These are phyloP conservation scores for Limenitis arthemis DNA, from an alignment of 2,888 invertebrate species.

Conservation along the genomic window DNA sequence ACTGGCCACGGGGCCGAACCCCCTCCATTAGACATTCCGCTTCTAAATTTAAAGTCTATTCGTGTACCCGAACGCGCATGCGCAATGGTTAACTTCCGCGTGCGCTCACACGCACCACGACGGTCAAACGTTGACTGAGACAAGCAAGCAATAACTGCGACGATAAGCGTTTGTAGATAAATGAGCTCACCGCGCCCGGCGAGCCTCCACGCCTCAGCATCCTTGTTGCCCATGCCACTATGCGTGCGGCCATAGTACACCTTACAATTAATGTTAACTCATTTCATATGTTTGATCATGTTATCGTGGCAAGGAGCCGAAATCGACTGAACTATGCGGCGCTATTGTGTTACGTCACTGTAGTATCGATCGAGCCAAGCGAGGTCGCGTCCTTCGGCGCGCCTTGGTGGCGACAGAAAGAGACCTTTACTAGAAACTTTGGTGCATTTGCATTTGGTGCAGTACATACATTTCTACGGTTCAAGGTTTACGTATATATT, in stretches of 20 bases:
- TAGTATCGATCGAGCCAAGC: slow-evolving; percentile 63
- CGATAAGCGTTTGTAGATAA: slow-evolving; percentile 63
- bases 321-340: slow-evolving; percentile 50
- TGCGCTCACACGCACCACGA: slow-evolving; percentile 66
- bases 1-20: slow-evolving; percentile 83
- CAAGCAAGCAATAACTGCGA: slow-evolving; percentile 43
- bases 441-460: slow-evolving; percentile 3
- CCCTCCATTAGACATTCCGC: slow-evolving; percentile 68
- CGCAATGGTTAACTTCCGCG: slow-evolving; percentile 68
- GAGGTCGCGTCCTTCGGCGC: slow-evolving; percentile 71
- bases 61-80: slow-evolving; percentile 59
- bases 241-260: slow-evolving; percentile 46
- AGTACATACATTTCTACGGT: background rate
- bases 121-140: slow-evolving; percentile 65
- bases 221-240: slow-evolving; percentile 60
- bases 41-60: slow-evolving; percentile 71
- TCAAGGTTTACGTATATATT: no score
- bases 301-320: slow-evolving; percentile 53
- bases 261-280: slow-evolving; percentile 23
- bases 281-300: slow-evolving; percentile 29
- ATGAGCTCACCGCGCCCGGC: slow-evolving; percentile 67
- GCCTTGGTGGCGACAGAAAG: slow-evolving; percentile 50
- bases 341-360: slow-evolving; percentile 42
- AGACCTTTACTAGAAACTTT: slow-evolving; percentile 7
- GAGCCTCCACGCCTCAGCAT: slow-evolving; percentile 63